Evolutionary conservation across 2,113 vertebrate genomes (phyloP).

Genomic region (Bos javanicus): DNA sequence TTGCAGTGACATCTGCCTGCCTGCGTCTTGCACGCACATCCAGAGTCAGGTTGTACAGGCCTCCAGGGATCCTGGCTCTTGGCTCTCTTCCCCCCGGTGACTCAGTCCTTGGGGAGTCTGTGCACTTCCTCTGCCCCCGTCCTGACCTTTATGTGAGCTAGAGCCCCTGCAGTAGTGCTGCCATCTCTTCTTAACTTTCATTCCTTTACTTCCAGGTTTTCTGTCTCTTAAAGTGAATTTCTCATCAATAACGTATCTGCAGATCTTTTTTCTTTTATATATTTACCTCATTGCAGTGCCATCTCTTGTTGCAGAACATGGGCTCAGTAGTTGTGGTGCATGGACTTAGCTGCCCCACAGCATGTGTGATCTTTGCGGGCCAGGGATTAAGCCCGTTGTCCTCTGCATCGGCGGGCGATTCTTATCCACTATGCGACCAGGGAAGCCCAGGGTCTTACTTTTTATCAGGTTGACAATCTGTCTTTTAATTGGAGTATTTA

Average conservation of each 20-base stretch:
- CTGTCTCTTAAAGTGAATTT: background rate
- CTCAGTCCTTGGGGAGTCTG: background rate
- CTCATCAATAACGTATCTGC: no score
- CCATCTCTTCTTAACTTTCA: background rate
- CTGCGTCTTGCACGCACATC: background rate
- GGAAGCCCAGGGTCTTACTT: background rate
- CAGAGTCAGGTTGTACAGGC: fast-evolving
- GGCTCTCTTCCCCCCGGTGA: background rate
- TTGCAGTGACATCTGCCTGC: background rate
- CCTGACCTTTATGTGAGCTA: fast-evolving
- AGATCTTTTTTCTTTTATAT: background rate
- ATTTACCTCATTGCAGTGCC: background rate
- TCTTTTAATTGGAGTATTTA: background rate
- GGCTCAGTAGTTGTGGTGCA: background rate
- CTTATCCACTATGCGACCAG: background rate
- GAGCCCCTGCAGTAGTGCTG: no score
- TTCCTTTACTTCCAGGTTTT: background rate
- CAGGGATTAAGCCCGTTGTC: background rate
- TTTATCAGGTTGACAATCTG: background rate
- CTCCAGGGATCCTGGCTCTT: background rate
- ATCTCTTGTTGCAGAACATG: background rate
- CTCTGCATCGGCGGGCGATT: background rate
- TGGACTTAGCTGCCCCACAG: background rate
- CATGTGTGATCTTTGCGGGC: background rate
- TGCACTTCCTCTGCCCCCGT: fast-evolving